Evolutionary conservation across 2,888 invertebrate species (phyloP).

Genomic region (Melikaiella ostensackeni): DNA sequence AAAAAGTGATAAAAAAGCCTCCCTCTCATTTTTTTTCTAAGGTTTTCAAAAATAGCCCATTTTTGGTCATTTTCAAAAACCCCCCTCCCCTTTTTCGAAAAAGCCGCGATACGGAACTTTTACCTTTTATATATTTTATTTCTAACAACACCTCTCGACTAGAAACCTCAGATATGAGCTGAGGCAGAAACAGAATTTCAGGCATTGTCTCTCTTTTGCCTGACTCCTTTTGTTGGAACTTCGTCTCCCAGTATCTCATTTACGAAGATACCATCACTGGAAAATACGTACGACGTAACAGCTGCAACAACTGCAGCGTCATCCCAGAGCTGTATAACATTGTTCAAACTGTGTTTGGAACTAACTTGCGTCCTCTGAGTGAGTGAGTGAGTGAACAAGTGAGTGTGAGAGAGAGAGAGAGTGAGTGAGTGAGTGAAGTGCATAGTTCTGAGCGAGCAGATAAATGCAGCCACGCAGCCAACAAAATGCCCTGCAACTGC

Average conservation of each 20-base stretch:
- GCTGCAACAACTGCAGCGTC: slow-evolving; percentile 30
- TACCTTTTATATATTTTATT: not conserved
- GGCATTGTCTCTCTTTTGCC: not conserved
- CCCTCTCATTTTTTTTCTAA: no score
- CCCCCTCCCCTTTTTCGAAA: no score
- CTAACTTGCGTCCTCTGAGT: slow-evolving; percentile 53
- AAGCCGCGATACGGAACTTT: no score
- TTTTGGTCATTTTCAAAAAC: no score
- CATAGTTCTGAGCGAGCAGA: slow-evolving; percentile 29
- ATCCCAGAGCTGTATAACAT: slow-evolving; percentile 37
- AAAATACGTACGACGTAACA: slow-evolving; percentile 17
- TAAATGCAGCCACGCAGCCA: slow-evolving; percentile 1
- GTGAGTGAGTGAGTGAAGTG: slow-evolving; percentile 31
- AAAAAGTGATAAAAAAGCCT: no score
- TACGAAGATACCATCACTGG: slow-evolving; percentile 24
- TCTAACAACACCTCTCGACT: not conserved
- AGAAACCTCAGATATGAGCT: not conserved
- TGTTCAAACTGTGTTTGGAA: slow-evolving; percentile 50
- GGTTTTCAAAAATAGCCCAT: no score
- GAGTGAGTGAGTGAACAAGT: not conserved
- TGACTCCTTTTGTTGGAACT: slow-evolving; percentile 4
- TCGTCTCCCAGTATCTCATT: slow-evolving; percentile 18
- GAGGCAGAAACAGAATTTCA: not conserved
- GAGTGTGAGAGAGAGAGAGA: not conserved
- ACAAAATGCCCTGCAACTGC: slow-evolving; percentile 19